phyloP scores from a whole-genome alignment of 2,797 vertebrate genomes.

The Gymnoscopelus braueri region DNA sequence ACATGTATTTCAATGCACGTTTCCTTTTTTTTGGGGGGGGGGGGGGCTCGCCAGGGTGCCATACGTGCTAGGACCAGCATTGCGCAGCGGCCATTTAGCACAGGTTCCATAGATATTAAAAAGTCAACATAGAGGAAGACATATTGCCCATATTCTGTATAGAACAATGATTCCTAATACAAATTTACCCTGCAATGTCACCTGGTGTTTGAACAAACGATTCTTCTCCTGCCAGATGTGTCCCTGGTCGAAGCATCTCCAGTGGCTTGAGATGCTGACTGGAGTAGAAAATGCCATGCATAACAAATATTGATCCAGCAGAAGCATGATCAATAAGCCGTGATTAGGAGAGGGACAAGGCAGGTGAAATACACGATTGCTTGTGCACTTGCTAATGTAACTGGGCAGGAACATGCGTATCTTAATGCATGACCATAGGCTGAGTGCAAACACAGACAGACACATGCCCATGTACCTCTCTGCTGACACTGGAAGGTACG shows the following conservation, averaged over 20 bases:
- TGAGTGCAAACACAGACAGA: neutral
- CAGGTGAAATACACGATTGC: slow-evolving; percentile 45
- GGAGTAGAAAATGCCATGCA: slow-evolving; percentile 57
- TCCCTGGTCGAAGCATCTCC: slow-evolving; percentile 47
- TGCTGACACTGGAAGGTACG: slow-evolving; percentile 35
- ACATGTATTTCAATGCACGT: no score
- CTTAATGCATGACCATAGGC: slow-evolving; percentile 35
- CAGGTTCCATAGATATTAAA: slow-evolving; percentile 63
- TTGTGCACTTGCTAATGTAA: slow-evolving; percentile 28
- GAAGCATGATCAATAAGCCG: slow-evolving; percentile 55
- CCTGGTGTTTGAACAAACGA: slow-evolving; percentile 64
- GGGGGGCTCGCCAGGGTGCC: no score
- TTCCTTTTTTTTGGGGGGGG: no score
- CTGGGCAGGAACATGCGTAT: slow-evolving; percentile 4
- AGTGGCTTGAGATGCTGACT: slow-evolving; percentile 49
- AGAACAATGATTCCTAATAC: slow-evolving; percentile 35
- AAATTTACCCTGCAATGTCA: slow-evolving; percentile 61
- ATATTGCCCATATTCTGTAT: slow-evolving; percentile 45
- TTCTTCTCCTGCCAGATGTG: slow-evolving; percentile 46
- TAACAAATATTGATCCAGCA: slow-evolving; percentile 67
- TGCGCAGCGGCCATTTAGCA: slow-evolving; percentile 17
- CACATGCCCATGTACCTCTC: neutral
- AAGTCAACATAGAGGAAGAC: slow-evolving; percentile 55
- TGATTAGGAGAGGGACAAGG: slow-evolving; percentile 61
- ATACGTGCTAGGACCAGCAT: no score